Base-by-base conservation (phyloP, 2,888 invertebrate species). In the Dendrolimus pini region DNA sequence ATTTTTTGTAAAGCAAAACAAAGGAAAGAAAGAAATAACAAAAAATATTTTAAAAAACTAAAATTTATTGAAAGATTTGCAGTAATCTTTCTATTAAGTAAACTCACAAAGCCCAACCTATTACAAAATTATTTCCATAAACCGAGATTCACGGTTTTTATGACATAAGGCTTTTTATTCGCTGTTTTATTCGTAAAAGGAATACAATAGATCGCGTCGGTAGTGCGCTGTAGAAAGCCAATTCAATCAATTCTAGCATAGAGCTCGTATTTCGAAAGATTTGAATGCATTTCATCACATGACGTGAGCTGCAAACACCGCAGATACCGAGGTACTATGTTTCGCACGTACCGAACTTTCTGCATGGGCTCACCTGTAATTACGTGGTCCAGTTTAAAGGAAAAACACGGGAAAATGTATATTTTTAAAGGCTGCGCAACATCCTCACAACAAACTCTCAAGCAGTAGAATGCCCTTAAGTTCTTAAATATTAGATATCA, bases 261-360 rank as follows among this genome's bases (percentile, higher is more conserved):
- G 73, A 74, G 76, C 74, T 78, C 70, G 77, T 77, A 79, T 77
- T 77, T 74, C 75, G 74, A 75, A 78, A 81, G 78, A 79, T 81
- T 81, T 85, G 81, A 86, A 85, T 84, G 83, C 82, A 80, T 83
- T 83, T 80, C 73, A 68, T 72, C 67, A 78, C 74, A 75, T 77
- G 77, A 71, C 72, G 77, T 73, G 68, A 56, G 56, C 70, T 72
- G 68, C 69, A 69, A 67, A 65, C 64, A 58, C 56, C 61, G 58
- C 41, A 61, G 62, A 58, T 53, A 56, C 55, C 61, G 60, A 57
- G 56, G 58, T 54, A 67, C 68, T 64, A 65, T 66, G 62, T 59
- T 56, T 62, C 59, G 54, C 53, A 54, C 64, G 47, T 41, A 59
- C 59, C 60, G 30, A 41, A 18, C 56, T 56, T 56, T 58, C 56